Evolutionary conservation across 2,797 vertebrate species (phyloP), one percentile per base, ranked within the genome.

Genomic region (Dallia pectoralis): DNA sequence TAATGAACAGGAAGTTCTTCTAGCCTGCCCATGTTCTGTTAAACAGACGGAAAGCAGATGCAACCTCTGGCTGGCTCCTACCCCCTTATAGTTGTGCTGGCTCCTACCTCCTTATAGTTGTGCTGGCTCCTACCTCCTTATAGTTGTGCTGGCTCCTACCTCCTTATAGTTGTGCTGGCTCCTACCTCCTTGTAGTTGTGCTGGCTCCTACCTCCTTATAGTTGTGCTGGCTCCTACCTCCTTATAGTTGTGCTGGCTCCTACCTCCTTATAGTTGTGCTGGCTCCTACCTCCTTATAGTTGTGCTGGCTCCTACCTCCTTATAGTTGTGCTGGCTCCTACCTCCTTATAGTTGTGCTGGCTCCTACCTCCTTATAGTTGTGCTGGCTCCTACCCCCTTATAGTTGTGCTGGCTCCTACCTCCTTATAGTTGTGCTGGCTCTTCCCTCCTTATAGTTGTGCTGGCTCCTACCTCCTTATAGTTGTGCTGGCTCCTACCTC

Each of bases 1-100:
- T 91, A 5, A 89, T 91, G 89, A 92, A 91, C 85, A 77, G 87
- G 89, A 92, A 90, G 76, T 48, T 33, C n/a, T 70, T 40, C 48
- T 56, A 82, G 77, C 84, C 82, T 79, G 76, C 83, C 77, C 71
- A 32, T 56, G 76, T 83, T n/a, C 64, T 44, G 77, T 77, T 49
- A 73, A 56, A 77, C 84, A 82, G 77, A 84, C 74, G 81, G 81
- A 86, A 87, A 87, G 79, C 85, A 85, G 73, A 86, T 73, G 85
- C 83, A 84, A 79, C 61, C 82, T 72, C 71, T 18, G 6, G 81
- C 77, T 80, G 49, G 75, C 32, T 61, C 80, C 71, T 19, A 40
- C 81, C 67, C 67, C 74, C 47, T 85, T 71, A 77, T 75, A 74
- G 80, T 72, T 73, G 74, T 75, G 81, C 77, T 80, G 49, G 75